Evolutionary conservation across 1,140 invertebrate genomes (phyloP), one percentile per base, ranked within the genome.

Genomic region (Drosophila truncata): DNA sequence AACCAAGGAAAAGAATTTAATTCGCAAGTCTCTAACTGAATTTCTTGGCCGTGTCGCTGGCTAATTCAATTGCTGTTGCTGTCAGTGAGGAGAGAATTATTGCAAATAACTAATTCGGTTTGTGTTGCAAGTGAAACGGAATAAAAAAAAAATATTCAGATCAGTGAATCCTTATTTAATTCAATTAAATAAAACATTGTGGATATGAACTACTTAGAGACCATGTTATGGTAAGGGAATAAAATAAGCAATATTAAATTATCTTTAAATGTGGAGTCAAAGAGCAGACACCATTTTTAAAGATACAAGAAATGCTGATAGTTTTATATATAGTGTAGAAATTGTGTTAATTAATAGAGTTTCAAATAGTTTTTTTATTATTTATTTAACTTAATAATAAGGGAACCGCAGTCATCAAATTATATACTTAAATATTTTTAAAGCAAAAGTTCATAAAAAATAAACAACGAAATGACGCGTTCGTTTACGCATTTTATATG

Each of bases 151-250:
- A 1, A 4, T 54, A 54, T 54, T 7, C 50, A 35, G 50, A 54
- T 54, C 31, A 54, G 50, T 54, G 50, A 23, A 35, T 35, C 31
- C 23, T 3, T 29, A 60, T 49, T 72, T 6, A 14, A 29, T 52
- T 52, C 16, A 23, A 35, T 62, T 27, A n/a, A 46, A 10, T 2
- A 50, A 58, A 20, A 14, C 25, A 41, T n/a, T 49, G 11, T 18
- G 25, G 27, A 55, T 20, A 91, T 91, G 87, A 91, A 91, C 59
- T 91, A 91, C 64, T 65, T 91, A 62, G 87, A 91, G 52, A 78
- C 87, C 18, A 80, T 91, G 67, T 55, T 81, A 37, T 92, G 85
- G 85, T 90, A 90, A 88, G 85, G 16, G 3, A 0, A 14, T 1
- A 25, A 71, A 42, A 18, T 16, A 37, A n/a, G 23, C 18, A 39